Base-by-base conservation (phyloP, 2,888 invertebrate genomes). In the Leptinotarsa rubiginosa region DNA sequence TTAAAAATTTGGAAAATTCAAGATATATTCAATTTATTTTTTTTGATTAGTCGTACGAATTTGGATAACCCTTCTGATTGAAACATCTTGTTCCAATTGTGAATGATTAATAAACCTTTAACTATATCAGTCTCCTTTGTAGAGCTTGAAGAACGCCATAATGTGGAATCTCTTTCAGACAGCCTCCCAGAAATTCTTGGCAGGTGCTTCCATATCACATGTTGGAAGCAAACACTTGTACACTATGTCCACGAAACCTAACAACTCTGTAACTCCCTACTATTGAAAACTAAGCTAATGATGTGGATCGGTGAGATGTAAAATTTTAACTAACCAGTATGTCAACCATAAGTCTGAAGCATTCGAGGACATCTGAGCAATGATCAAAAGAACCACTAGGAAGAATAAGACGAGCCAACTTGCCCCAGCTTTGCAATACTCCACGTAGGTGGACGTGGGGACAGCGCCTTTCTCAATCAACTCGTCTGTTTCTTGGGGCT, bases 291-390 rank as follows among this genome's bases (percentile, higher is more conserved):
- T 70, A 20, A 47, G 1, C 12, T 47, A 15, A 18, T 56, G 13
- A 62, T 56, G 47, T 20, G 31, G 10, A 20, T 47, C 4, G 64
- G 15, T 62, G 13, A 20, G 59, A 12, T 1, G 4, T 13, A 1
- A 22, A 62, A n/a, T 31, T 18, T 49, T 13, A 62, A 78, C 87
- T 88, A 87, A 95, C 96, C 96, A 96, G 82, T 91, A 87, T 2
- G 93, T 93, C 0, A 96, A 90, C 94, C 95, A 95, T 84, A 93
- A 92, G 86, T 96, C 96, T 66, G 91, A 90, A 69, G 92, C 90
- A 62, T 94, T 94, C 73, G 92, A 93, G 69, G 92, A 87, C 25
- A 91, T 85, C 87, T 96, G 95, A 4, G 94, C 93, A 10, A 92
- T 78, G 22, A 95, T 78, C 70, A 93, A 89, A 54, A 91, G 86